Base-by-base conservation (phyloP, 2,113 vertebrate genomes). In the Siphamia tubifer region DNA sequence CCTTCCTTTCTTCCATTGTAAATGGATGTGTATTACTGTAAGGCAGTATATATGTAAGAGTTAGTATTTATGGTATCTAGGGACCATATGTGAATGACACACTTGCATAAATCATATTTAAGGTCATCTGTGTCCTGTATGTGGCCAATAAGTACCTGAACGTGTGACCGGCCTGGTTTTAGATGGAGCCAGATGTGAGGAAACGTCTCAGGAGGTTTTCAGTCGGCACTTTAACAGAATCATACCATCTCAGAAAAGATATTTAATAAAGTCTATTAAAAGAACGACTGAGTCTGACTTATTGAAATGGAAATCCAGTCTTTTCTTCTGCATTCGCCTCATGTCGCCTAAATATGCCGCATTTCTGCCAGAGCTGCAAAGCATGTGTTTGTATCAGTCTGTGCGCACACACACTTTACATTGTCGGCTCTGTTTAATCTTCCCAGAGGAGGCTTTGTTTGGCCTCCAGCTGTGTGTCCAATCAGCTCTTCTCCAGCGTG, bases 151-250 rank as follows among this genome's bases (percentile, higher is more conserved):
- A 84, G 67, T 82, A n/a, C 68, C 74, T 80, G 54, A n/a, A n/a
- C 61, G 13, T 43, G 77, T 77, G 79, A 87, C 51, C 68, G 34
- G 28, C 47, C 45, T 68, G 64, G 21, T 49, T 68, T 57, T 49
- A 53, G 27, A 71, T 30, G 11, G 62, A 64, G 51, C 62, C 66
- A 61, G 48, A 45, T 67, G 62, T 68, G 62, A 66, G 63, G 67
- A 60, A 74, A 45, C 7, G 19, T 54, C 71, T 73, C 73, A 64
- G 42, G 55, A 61, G 40, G 40, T 67, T 81, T 77, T 65, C 44
- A 67, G 77, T 74, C 68, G 85, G 87, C 90, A 92, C 91, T 93
- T 92, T 91, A 91, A 88, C 68, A 74, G 70, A 87, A 83, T 84
- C 54, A 79, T 69, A 63, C 38, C 62, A 83, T 81, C 77, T 68